Evolutionary conservation across 2,888 invertebrate species (phyloP).

Genomic region (Drosophila macrospina): DNA sequence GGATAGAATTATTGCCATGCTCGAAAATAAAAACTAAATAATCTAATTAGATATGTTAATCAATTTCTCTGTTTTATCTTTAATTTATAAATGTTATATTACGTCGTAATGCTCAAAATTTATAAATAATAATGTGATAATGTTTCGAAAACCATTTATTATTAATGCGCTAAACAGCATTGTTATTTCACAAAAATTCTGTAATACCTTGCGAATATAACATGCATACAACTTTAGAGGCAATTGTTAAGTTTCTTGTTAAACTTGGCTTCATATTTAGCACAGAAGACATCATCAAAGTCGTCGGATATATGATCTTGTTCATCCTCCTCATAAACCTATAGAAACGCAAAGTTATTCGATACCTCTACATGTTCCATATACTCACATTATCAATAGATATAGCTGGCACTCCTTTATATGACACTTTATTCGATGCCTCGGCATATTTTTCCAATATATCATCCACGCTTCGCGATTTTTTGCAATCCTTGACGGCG

Average conservation of each 20-base stretch:
- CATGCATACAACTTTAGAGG: not conserved
- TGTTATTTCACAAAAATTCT: not conserved
- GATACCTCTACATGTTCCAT: no score
- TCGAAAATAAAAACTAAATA: constrained; percentile 56
- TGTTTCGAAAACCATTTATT: not conserved
- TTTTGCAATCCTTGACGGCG: constrained; percentile 71
- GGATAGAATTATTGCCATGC: constrained; percentile 75
- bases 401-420: constrained; percentile 82
- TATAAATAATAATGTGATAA: constrained; percentile 4
- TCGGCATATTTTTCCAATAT: constrained; percentile 80
- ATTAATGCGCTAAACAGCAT: no score
- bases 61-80: not conserved
- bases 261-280: constrained; percentile 51
- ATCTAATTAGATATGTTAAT: constrained; percentile 14
- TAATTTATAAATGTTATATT: constrained; percentile 3
- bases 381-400: constrained; percentile 79
- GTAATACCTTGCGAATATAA: not conserved
- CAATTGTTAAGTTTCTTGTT: constrained; percentile 46
- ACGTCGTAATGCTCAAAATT: not conserved
- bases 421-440: constrained; percentile 68
- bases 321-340: constrained; percentile 37
- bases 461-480: constrained; percentile 61
- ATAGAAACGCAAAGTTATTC: not conserved
- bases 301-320: constrained; percentile 24
- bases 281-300: constrained; percentile 57